These are phyloP conservation scores for Myotis myotis DNA, from an alignment of 2,797 vertebrate genomes.

Conservation along the genomic window DNA sequence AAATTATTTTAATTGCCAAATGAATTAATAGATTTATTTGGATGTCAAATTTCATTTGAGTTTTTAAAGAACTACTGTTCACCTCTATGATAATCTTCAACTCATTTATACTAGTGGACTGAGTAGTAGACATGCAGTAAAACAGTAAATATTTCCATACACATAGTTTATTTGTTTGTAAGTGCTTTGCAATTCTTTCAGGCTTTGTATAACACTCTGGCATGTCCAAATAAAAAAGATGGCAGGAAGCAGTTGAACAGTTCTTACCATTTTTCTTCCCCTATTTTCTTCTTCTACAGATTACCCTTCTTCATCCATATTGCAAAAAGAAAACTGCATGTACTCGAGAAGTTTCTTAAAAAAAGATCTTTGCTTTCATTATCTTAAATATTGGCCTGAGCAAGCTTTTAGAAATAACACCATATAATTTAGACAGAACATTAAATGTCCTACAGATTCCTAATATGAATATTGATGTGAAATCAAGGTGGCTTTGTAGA, in stretches of 20 bases:
- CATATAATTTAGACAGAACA: not conserved
- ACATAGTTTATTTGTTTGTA: not conserved
- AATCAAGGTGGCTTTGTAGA: not conserved
- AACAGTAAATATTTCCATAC: not conserved
- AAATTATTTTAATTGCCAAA: not conserved
- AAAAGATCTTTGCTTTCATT: not conserved
- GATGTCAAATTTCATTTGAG: not conserved
- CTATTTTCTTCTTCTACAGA: not conserved
- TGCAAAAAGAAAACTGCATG: not conserved
- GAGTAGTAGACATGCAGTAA: not conserved
- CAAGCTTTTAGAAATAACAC: not conserved
- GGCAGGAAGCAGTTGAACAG: not conserved
- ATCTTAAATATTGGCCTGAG: not conserved
- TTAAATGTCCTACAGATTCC: not conserved
- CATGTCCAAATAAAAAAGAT: not conserved
- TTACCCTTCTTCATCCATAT: not conserved
- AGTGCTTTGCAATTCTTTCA: not conserved
- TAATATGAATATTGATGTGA: not conserved
- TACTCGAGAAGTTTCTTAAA: not conserved
- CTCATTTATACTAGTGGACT: not conserved
- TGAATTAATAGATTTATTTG: not conserved
- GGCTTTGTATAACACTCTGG: not conserved
- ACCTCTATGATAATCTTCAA: not conserved
- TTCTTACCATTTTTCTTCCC: not conserved
- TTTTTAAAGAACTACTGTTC: not conserved